Evolutionary conservation across 2,797 vertebrate species (phyloP), one percentile per base, ranked within the genome.

Genomic region (Helarctos malayanus): DNA sequence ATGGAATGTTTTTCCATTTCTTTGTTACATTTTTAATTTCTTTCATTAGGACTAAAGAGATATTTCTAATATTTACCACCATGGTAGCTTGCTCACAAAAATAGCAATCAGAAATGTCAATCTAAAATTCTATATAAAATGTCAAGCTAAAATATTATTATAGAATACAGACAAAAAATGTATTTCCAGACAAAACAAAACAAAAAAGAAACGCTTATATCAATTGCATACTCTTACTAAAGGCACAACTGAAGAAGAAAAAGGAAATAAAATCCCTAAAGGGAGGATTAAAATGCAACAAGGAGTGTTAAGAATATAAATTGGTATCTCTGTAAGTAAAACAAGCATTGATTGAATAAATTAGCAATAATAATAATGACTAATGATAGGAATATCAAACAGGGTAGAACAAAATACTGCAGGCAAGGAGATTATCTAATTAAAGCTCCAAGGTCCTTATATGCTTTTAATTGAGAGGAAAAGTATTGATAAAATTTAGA

Each of bases 31-130:
- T 32, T 35, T 68, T 18, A 35, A 68, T 18, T 68, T 68, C 63
- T 68, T 68, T 68, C 32, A 65, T 65, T 15, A 35, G n/a, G 18
- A 16, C 19, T 68, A 80, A 57, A 57, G 32, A 78, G 84, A 71
- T 57, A 54, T 45, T 94, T 81, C 65, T 61, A 79, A 56, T 63
- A 9, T 56, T 91, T 91, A 56, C 57, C 47, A 87, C 7, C 35
- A 5, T 73, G 54, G 21, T 78, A 89, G 5, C 27, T 75, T 91
- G 63, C 35, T 73, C 45, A 73, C 63, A 80, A 80, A 85, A 91
- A 80, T n/a, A 90, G 73, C 16, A 95, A 65, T 59, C 32, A 95
- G 56, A 87, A 79, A 78, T 54, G 23, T 71, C 29, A 84, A 57
- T 52, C 47, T 94, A 80, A 90, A 73, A 90, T 47, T 71, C 38